A percentile compares a stretch with the other conserved stretches of the same genome.
phyloP scores from a whole-genome alignment of 2,797 vertebrate species.

The Argyrosomus regius region DNA sequence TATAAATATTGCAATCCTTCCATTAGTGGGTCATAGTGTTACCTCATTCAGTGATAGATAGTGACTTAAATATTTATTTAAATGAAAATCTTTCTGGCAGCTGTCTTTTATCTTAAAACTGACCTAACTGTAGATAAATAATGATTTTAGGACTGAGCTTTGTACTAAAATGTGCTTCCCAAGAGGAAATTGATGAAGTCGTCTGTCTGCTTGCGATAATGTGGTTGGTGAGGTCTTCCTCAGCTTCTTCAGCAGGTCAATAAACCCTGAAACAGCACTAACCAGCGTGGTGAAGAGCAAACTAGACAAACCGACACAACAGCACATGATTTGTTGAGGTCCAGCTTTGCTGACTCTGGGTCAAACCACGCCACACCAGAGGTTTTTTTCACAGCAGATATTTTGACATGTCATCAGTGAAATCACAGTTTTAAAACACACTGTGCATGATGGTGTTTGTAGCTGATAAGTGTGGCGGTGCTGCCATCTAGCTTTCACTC shows the following conservation, averaged over 20 bases:
- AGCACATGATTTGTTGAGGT: not conserved
- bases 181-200: constrained; percentile 16
- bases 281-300: constrained; percentile 16
- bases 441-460: not conserved
- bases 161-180: not conserved
- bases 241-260: constrained; percentile 55
- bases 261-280: constrained; percentile 69
- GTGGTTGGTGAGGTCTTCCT: constrained; percentile 23
- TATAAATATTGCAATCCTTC: too few species aligned
- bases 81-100: too few species aligned
- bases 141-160: constrained; percentile 1
- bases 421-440: not conserved
- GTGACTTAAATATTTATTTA: too few species aligned
- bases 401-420: not conserved
- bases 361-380: not conserved
- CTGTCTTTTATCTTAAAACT: not conserved
- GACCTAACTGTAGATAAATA: not conserved
- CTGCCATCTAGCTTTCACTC: constrained; percentile 38
- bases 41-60: too few species aligned
- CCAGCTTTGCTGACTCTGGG: not conserved
- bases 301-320: not conserved
- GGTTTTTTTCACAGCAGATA: not conserved
- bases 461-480: not conserved
- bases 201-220: constrained; percentile 30
- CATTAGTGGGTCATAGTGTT: too few species aligned